Evolutionary conservation across 2,797 vertebrate species (phyloP), one percentile per base, ranked within the genome.

Genomic region (Poecilia picta): DNA sequence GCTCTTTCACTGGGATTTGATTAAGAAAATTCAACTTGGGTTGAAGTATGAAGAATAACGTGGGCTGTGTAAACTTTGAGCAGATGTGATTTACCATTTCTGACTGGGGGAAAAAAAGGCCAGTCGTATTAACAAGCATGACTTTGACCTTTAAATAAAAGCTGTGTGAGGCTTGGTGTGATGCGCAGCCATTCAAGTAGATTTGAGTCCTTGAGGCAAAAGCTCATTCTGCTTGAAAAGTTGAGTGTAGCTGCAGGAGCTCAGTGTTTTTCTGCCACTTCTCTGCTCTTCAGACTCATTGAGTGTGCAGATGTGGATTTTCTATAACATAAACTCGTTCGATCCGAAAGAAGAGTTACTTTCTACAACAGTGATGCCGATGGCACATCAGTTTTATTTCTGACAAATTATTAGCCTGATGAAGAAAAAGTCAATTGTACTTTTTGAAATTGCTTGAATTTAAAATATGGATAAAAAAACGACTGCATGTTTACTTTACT

Each of bases 161-260:
- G 71, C 59, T 20, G 31, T 33, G 59, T 36, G 31, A 18, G 59
- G 31, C 64, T 72, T 59, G 45, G 79, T 77, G 46, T 57, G 76
- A 45, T 55, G 25, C 20, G 53, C 66, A 83, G 84, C 80, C 75
- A 70, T 77, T 88, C 79, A 79, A 87, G 80, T 78, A 76, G 81
- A 89, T 57, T 73, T 47, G 18, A 73, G 72, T 85, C 90, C 86
- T 85, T 33, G 28, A 89, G 88, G 87, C 73, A 74, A 77, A 83
- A 85, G 75, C 84, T 86, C 74, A 74, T 81, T 91, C 78, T 87
- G 41, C 59, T 81, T 31, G 85, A 89, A 80, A 79, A 74, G 72
- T 75, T 83, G 70, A 73, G 51, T 62, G 2, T 74, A 28, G 81
- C 86, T 81, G 80, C 78, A 83, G 78, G 76, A 87, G 59, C 36